Evolutionary conservation across 1,140 invertebrate genomes (phyloP).

Genomic region (Pantala flavescens): DNA sequence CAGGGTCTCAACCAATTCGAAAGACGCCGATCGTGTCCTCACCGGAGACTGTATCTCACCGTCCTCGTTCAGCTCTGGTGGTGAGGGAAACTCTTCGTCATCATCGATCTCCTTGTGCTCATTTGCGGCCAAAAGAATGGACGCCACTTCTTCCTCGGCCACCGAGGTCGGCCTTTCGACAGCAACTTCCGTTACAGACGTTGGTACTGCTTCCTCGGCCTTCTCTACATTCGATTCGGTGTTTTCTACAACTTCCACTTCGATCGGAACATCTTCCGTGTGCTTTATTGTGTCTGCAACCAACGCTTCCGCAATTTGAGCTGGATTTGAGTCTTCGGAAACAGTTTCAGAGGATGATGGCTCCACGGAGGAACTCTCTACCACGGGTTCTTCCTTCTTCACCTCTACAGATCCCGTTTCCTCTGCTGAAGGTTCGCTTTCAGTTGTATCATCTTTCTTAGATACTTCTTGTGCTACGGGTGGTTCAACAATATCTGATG

Average conservation of each 20-base stretch:
- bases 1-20: background rate
- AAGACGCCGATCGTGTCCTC: background rate
- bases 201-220: background rate
- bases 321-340: too few relatives aligned
- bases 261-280: background rate
- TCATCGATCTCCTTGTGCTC: background rate
- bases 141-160: background rate
- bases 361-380: too few relatives aligned
- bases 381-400: too few relatives aligned
- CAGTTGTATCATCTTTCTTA: too few relatives aligned
- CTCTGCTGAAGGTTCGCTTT: too few relatives aligned
- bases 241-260: background rate
- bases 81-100: background rate
- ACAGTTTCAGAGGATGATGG: too few relatives aligned
- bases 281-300: too few relatives aligned
- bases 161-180: background rate
- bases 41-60: background rate
- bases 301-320: too few relatives aligned
- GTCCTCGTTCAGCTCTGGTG: background rate
- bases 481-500: too few relatives aligned
- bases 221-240: background rate
- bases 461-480: too few relatives aligned
- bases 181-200: background rate
- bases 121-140: background rate
- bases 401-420: too few relatives aligned